Evolutionary conservation across 2,797 vertebrate species (phyloP), one percentile per base, ranked within the genome.

Genomic region (Pipistrellus nathusii): DNA sequence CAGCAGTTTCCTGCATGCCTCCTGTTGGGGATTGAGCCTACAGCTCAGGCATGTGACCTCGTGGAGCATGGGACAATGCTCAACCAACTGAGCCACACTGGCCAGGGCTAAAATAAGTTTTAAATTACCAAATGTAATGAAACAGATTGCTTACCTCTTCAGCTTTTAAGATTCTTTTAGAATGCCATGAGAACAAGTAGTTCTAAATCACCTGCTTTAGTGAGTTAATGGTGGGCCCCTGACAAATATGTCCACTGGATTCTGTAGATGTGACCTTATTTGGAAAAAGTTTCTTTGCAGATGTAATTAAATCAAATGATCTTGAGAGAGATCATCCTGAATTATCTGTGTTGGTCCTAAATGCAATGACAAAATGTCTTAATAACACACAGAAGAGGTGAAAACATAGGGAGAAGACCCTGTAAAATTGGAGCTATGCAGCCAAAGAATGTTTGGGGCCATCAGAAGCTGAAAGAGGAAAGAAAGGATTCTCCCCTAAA

Each of bases 131-230:
- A 80, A 44, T 91, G 5, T 46, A 69, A n/a, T 75, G n/a, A 44
- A 20, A 89, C 17, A 77, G 71, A 73, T 41, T 38, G 17, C 62
- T 87, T 91, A 59, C 21, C 3, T 62, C 35, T 90, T 94, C 35
- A 62, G 27, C 10, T 82, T 89, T 85, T 10, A 94, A 84, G 71
- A 82, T 94, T 66, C 23, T 78, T 78, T 71, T 15, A 8, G 38
- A n/a, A 30, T 64, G 27, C n/a, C 48, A 30, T 27, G 27, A 83
- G 48, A 71, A 66, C 20, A n/a, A 80, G 10, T 46, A 64, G 27
- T 71, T 93, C 62, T 62, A 82, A 87, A 64, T 91, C 30, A 72
- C 4, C 6, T 53, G 1, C 55, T 14, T 0, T 30, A 6, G 25
- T 25, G 35, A 86, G 9, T 66, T 51, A 90, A 18, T n/a, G 53